These are phyloP conservation scores for Connochaetes taurinus DNA, from an alignment of 2,113 vertebrate genomes.

Conservation along the genomic window DNA sequence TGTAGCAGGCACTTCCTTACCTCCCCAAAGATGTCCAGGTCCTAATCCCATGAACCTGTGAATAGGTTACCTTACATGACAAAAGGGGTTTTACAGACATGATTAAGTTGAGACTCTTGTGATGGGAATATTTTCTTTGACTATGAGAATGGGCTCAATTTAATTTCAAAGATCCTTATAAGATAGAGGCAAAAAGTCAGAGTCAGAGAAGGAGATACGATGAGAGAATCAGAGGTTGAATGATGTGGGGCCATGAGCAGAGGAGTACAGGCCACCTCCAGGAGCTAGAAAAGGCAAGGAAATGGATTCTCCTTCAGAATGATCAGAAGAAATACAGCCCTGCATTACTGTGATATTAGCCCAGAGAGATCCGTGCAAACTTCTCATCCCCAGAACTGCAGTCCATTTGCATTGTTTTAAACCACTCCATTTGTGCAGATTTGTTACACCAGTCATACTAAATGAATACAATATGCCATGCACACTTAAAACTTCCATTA, in stretches of 20 bases:
- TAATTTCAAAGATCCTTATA: not conserved
- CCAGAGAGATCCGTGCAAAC: not conserved
- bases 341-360: not conserved
- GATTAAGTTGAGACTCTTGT: not conserved
- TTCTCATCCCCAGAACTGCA: not conserved
- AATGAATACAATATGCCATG: not conserved
- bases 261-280: not conserved
- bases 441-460: not conserved
- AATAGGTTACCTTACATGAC: not conserved
- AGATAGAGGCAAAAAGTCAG: not conserved
- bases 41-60: not conserved
- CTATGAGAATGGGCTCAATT: not conserved
- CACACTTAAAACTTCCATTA: not conserved
- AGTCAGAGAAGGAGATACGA: not conserved
- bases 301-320: not conserved
- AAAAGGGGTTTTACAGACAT: not conserved
- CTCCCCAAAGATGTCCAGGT: not conserved
- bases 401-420: not conserved
- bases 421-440: not conserved
- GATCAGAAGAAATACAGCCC: not conserved
- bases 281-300: not conserved
- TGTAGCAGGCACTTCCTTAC: not conserved
- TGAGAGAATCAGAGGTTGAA: not conserved
- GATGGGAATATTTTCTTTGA: not conserved
- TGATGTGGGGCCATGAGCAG: not conserved